These are phyloP conservation scores for Napeogenes sylphis DNA, from an alignment of 2,888 invertebrate genomes.

Conservation along the genomic window DNA sequence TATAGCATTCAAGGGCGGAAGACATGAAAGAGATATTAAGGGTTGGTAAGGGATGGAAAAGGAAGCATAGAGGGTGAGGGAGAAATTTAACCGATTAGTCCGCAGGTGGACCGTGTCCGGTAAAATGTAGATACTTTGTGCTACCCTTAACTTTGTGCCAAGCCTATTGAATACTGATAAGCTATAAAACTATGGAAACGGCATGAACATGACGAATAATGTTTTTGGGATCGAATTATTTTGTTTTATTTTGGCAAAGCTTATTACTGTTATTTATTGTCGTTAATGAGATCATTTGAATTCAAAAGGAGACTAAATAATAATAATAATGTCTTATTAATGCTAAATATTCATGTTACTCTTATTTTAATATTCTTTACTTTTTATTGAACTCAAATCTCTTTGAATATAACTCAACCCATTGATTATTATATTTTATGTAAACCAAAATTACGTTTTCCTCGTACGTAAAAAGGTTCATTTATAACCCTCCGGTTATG, in stretches of 20 bases:
- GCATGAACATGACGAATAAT: background rate
- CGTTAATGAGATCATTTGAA: too few species aligned
- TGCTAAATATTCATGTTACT: too few species aligned
- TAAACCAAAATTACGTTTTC: conserved; percentile 4
- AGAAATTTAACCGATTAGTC: conserved; percentile 14
- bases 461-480: background rate
- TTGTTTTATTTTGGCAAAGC: too few species aligned
- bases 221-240: too few species aligned
- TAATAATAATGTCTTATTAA: too few species aligned
- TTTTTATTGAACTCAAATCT: too few species aligned
- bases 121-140: conserved; percentile 18
- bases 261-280: too few species aligned
- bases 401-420: too few species aligned
- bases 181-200: conserved; percentile 9
- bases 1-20: conserved; percentile 10
- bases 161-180: conserved; percentile 23
- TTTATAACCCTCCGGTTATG: background rate
- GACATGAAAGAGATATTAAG: conserved; percentile 4
- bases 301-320: too few species aligned
- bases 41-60: background rate
- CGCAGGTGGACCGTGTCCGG: conserved; percentile 19
- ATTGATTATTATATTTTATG: background rate
- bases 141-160: conserved; percentile 20
- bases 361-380: too few species aligned
- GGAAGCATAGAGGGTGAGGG: background rate